Percentiles rank a stretch among this genome's conserved stretches.
Conservation (phyloP, 2,113 vertebrate species). For the Cephalopterus ornatus region DNA sequence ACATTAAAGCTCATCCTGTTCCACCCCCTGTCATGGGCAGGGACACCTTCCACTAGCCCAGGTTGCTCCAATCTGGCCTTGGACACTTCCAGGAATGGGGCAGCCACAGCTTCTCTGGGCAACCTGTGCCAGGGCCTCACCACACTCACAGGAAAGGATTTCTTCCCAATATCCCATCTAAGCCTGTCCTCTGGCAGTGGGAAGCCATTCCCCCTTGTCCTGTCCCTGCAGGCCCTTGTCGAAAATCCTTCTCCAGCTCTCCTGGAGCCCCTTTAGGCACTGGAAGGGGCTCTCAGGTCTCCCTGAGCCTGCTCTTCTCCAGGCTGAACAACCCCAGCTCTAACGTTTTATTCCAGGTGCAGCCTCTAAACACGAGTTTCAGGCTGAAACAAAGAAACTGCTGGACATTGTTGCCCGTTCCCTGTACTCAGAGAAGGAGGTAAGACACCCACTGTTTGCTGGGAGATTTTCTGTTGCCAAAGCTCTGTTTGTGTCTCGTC, state of each 20-base stretch:
- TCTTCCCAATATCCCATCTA: neutral
- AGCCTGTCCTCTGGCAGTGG: neutral
- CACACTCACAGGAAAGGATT: neutral
- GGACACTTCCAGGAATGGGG: neutral
- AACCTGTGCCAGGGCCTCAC: neutral
- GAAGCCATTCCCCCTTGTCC: neutral
- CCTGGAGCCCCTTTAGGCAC: neutral
- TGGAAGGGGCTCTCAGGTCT: neutral
- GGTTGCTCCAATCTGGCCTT: neutral
- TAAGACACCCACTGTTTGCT: neutral
- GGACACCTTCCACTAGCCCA: neutral
- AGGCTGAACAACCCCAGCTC: neutral
- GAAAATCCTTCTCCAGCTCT: neutral
- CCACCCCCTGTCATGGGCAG: neutral
- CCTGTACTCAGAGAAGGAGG: slow-evolving; percentile 97
- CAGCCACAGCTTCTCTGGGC: neutral
- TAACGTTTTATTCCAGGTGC: slow-evolving; percentile 72
- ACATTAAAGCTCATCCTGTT: neutral
- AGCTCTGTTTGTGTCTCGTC: neutral
- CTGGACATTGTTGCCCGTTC: slow-evolving; percentile 95
- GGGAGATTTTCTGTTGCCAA: neutral
- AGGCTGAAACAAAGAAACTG: slow-evolving; percentile 96
- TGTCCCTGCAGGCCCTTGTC: neutral
- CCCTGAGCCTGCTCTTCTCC: neutral
- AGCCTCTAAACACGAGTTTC: slow-evolving; percentile 90